phyloP scores from a whole-genome alignment of 2,797 vertebrate genomes.

The Bovichtus diacanthus region DNA sequence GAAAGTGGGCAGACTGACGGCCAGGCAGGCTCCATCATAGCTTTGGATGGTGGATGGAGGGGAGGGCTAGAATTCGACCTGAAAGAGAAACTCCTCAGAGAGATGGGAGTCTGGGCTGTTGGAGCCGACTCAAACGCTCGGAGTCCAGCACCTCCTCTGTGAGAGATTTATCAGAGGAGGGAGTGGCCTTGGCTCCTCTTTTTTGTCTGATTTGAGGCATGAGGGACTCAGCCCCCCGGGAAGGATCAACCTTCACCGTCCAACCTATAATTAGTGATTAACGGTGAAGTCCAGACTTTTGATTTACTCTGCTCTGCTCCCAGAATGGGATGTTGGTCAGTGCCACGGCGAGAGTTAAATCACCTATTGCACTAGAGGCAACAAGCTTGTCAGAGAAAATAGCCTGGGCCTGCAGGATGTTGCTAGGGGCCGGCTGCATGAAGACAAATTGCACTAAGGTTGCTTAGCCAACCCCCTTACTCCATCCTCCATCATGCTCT shows the following conservation, averaged over 20 bases:
- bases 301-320: conserved; percentile 72
- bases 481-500: conserved; percentile 66
- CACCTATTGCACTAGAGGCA: conserved; percentile 75
- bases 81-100: conserved; percentile 70
- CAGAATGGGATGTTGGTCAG: conserved; percentile 67
- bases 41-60: conserved; percentile 37
- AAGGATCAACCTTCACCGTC: conserved; percentile 74
- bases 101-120: conserved; percentile 52
- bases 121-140: conserved; percentile 56
- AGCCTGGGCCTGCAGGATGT: conserved; percentile 61
- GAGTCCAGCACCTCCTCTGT: conserved; percentile 55
- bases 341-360: conserved; percentile 73
- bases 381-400: conserved; percentile 79
- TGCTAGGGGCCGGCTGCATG: conserved; percentile 52
- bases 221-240: conserved; percentile 51
- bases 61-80: conserved; percentile 43
- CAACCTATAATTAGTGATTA: conserved; percentile 82
- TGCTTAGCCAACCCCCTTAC: conserved; percentile 65
- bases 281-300: conserved; percentile 69
- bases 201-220: conserved; percentile 68
- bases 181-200: conserved; percentile 70
- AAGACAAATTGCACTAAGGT: conserved; percentile 75
- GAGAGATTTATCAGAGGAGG: conserved; percentile 73
- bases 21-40: conserved; percentile 51
- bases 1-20: conserved; percentile 47